Evolutionary conservation across 1,140 invertebrate species (phyloP), one percentile per base, ranked within the genome.

Genomic region (Bombus huntii): DNA sequence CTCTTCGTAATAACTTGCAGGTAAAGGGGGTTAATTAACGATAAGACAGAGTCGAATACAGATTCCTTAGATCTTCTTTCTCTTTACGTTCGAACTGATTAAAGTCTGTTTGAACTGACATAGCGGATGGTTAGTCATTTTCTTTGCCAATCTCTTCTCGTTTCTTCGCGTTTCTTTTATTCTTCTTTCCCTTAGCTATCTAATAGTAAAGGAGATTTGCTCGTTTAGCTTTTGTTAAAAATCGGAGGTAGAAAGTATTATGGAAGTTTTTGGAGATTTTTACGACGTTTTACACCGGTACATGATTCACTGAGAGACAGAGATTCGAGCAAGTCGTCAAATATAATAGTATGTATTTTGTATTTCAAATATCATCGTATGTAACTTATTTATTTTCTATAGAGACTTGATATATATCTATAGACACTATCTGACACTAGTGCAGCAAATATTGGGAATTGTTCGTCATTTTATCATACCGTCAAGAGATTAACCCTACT

Each of bases 21-120:
- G n/a, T 47, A 28, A 66, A 13, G 13, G 2, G 62, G 22, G 47
- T 78, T 78, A 66, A 79, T 68, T 79, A 79, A 66, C 59, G 42
- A 47, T 9, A 13, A 31, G 39, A 34, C 2, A 31, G 31, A 22
- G 10, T 28, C n/a, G 31, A 47, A 47, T 68, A 31, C 9, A 3
- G 12, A 57, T 57, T 3, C n/a, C n/a, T 73, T n/a, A 31, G 71
- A 44, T 44, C 28, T 42, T 72, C 22, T 42, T 28, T 15, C 18
- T 70, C 22, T n/a, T 71, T n/a, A 13, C 47, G 18, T 37, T 53
- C n/a, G 31, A 47, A 34, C 5, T 53, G 47, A 57, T 57, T 75
- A 37, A 75, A 57, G 8, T 57, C 73, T 37, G 31, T 75, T 75
- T 57, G 47, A 57, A 75, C 12, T 37, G 31, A 25, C 2, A n/a